Percentiles rank a stretch among this genome's conserved stretches.
These are phyloP conservation scores for Calliopum simillimum DNA, from an alignment of 2,888 invertebrate genomes.

Conservation along the genomic window DNA sequence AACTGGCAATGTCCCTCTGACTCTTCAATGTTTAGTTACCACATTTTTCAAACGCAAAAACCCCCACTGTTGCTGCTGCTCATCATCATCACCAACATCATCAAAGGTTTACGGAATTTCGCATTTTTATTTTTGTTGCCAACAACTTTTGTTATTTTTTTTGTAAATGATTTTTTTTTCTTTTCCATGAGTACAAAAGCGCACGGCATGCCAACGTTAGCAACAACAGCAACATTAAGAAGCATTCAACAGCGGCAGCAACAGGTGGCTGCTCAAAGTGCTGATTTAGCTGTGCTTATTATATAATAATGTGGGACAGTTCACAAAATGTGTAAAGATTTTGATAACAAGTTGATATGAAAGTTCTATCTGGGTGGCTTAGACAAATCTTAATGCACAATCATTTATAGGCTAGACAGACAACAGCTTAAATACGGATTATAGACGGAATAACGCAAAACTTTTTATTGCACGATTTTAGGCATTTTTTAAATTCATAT, in stretches of 20 bases:
- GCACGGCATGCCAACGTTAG: slow-evolving; percentile 33
- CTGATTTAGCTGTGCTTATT: slow-evolving; percentile 24
- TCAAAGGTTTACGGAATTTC: not conserved
- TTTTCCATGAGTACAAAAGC: not conserved
- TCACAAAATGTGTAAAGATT: too few species aligned
- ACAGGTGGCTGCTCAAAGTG: slow-evolving; percentile 26
- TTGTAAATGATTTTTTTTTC: not conserved
- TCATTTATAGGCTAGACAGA: too few species aligned
- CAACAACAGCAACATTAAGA: slow-evolving; percentile 38
- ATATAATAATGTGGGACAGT: slow-evolving; percentile 30
- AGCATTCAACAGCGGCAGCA: slow-evolving; percentile 24
- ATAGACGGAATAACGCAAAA: too few species aligned
- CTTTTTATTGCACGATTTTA: too few species aligned
- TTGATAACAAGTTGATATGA: too few species aligned
- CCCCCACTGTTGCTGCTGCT: not conserved
- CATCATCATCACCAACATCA: too few species aligned
- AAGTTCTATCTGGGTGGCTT: too few species aligned
- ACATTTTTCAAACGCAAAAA: slow-evolving; percentile 17
- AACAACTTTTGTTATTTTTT: not conserved
- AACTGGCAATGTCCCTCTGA: not conserved
- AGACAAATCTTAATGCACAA: too few species aligned
- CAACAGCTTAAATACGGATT: too few species aligned
- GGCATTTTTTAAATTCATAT: too few species aligned
- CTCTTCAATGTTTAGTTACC: not conserved
- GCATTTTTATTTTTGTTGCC: slow-evolving; percentile 1